phyloP scores from a whole-genome alignment of 2,797 vertebrate species.

The Pterois miles region DNA sequence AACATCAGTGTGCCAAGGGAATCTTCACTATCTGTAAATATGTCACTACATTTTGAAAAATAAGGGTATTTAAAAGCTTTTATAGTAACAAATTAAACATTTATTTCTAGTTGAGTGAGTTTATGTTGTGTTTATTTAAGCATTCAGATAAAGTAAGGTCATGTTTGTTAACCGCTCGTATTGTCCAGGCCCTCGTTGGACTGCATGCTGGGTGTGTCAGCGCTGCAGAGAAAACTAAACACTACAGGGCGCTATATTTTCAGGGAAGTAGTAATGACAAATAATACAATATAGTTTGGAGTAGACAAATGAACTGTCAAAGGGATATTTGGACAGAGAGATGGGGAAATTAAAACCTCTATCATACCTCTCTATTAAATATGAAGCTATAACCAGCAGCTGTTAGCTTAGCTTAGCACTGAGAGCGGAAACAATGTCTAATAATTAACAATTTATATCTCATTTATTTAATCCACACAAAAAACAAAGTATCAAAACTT shows the following conservation, averaged over 20 bases:
- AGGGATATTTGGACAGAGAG: background rate
- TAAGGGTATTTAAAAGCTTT: background rate
- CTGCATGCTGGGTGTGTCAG: background rate
- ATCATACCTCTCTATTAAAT: background rate
- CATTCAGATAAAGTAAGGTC: slow-evolving; percentile 2
- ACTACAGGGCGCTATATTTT: background rate
- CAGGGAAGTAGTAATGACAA: background rate
- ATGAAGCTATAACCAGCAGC: background rate
- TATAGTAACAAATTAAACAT: slow-evolving; percentile 12
- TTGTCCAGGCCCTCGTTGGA: background rate
- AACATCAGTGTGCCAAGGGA: background rate
- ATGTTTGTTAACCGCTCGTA: background rate
- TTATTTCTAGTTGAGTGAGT: slow-evolving; percentile 12
- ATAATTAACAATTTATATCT: no score
- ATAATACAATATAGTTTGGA: background rate
- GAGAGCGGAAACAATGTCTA: no score
- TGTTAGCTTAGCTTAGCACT: no score
- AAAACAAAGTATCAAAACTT: no score
- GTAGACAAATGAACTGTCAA: background rate
- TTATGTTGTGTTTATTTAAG: slow-evolving; percentile 13
- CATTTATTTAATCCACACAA: no score
- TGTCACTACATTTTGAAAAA: background rate
- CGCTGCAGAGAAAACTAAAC: background rate
- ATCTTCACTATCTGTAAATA: background rate
- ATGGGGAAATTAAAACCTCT: background rate